Conservation (phyloP, 2,888 invertebrate genomes). For the Diloba caeruleocephala region DNA sequence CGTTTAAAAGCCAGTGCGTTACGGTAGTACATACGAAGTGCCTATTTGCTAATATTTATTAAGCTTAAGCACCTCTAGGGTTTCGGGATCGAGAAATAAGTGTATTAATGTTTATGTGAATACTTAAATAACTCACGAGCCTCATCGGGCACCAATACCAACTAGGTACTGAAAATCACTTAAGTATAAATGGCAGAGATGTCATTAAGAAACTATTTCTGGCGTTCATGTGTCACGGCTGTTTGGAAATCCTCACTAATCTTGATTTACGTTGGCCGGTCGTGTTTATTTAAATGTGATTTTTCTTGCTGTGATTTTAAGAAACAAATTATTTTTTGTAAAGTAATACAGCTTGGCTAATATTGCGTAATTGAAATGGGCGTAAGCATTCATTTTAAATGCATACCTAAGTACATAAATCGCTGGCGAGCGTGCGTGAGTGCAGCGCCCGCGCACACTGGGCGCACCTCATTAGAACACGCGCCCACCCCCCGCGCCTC, state of each 20-base stretch:
- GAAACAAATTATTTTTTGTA: slow-evolving; percentile 40
- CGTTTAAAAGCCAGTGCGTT: slow-evolving; percentile 88
- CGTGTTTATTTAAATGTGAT: slow-evolving; percentile 59
- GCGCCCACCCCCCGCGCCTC: slow-evolving; percentile 60
- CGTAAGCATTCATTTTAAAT: slow-evolving; percentile 75
- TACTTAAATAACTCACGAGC: slow-evolving; percentile 54
- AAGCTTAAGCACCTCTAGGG: slow-evolving; percentile 69
- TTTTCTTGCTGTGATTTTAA: slow-evolving; percentile 47
- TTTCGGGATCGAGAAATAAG: slow-evolving; percentile 70
- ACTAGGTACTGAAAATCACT: slow-evolving; percentile 40
- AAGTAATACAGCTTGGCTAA: slow-evolving; percentile 48
- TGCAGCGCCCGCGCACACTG: slow-evolving; percentile 76
- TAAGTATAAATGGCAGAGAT: slow-evolving; percentile 50
- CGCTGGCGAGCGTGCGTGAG: slow-evolving; percentile 71
- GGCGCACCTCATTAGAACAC: slow-evolving; percentile 80
- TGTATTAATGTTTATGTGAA: slow-evolving; percentile 67
- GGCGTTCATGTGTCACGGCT: slow-evolving; percentile 59
- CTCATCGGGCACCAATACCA: slow-evolving; percentile 36
- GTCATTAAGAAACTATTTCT: slow-evolving; percentile 62
- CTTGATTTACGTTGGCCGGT: slow-evolving; percentile 64
- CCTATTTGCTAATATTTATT: slow-evolving; percentile 87
- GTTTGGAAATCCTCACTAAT: slow-evolving; percentile 69
- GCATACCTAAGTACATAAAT: slow-evolving; percentile 76
- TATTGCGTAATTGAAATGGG: slow-evolving; percentile 73
- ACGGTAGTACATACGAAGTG: slow-evolving; percentile 82